Conservation (phyloP, 2,113 vertebrate genomes). For the Calyptomena viridis region DNA sequence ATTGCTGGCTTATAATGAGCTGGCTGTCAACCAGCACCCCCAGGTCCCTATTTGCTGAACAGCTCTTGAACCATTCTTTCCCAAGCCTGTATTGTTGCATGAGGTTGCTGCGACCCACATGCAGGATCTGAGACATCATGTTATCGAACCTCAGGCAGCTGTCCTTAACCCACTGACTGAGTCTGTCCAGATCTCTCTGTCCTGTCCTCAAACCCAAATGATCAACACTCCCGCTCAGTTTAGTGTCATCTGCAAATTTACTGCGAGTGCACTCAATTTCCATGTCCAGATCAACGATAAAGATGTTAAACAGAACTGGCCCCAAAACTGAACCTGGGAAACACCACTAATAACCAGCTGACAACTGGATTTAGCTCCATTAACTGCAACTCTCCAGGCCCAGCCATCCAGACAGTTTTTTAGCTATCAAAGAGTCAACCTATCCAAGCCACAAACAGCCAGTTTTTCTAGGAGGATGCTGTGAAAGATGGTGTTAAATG, state of each 20-base stretch:
- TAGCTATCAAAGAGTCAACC: background rate
- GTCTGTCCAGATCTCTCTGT: background rate
- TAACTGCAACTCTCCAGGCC: background rate
- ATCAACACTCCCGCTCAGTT: background rate
- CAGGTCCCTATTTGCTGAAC: no score
- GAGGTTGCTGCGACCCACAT: background rate
- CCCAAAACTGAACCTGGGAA: background rate
- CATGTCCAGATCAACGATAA: background rate
- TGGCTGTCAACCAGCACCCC: no score
- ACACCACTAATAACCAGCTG: background rate
- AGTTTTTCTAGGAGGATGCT: background rate
- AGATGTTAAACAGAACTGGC: background rate
- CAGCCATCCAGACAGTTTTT: background rate
- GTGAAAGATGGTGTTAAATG: background rate
- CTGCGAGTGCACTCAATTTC: background rate
- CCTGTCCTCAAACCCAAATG: no score
- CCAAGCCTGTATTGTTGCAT: background rate
- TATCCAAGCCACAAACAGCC: background rate
- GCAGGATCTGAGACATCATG: background rate
- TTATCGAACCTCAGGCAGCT: background rate
- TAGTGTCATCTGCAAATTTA: background rate
- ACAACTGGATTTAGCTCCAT: background rate
- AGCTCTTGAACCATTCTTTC: no score
- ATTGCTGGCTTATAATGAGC: no score
- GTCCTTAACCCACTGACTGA: background rate